Evolutionary conservation across 1,140 invertebrate genomes (phyloP).

Genomic region (Pissodes strobi): DNA sequence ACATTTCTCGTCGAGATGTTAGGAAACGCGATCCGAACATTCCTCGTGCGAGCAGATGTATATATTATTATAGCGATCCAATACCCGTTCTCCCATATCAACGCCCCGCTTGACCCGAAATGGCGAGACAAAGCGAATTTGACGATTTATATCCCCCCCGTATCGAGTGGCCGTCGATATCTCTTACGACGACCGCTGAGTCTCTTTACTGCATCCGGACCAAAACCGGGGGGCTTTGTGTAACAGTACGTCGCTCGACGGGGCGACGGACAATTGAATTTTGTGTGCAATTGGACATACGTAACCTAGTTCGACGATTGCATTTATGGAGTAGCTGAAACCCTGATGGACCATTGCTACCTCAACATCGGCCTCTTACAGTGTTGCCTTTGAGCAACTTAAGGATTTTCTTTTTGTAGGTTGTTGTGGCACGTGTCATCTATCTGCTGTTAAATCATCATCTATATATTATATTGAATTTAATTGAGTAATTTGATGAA

Average conservation of each 20-base stretch:
- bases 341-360: no score
- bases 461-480: no score
- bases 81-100: constrained; percentile 8
- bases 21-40: no score
- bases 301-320: constrained; percentile 1
- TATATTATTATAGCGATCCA: not conserved
- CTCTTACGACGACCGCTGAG: constrained; percentile 13
- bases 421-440: no score
- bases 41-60: constrained; percentile 7
- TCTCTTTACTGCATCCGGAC: constrained; percentile 18
- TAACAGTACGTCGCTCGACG: not conserved
- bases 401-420: no score
- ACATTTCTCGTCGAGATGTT: not conserved
- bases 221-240: constrained; percentile 22
- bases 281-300: constrained; percentile 11
- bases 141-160: constrained; percentile 26
- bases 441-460: no score
- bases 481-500: no score
- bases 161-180: constrained; percentile 25
- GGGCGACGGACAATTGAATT: constrained; percentile 20
- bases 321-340: no score
- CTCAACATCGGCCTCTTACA: no score
- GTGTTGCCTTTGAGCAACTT: no score
- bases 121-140: constrained; percentile 24
- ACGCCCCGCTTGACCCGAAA: constrained; percentile 20